Evolutionary conservation across 1,140 invertebrate genomes (phyloP), one percentile per base, ranked within the genome.

Genomic region (Bombus affinis): DNA sequence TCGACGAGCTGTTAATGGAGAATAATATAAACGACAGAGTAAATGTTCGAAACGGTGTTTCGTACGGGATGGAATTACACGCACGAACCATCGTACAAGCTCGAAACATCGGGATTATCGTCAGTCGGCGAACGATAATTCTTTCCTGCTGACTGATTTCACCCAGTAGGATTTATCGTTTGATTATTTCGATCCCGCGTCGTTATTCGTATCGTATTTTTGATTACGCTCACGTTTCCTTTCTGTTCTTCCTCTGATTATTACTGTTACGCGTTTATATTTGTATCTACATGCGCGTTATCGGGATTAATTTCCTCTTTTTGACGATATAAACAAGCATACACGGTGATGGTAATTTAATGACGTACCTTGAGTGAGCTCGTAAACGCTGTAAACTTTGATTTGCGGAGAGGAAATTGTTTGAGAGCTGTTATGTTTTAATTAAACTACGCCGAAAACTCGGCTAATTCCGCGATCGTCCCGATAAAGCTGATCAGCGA

Each of bases 1-100:
- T 89, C 87, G 79, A 80, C 90, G 79, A 89, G 4, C 79, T 85
- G 71, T 91, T 90, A 89, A 85, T 77, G 66, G 79, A 87, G 65
- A 81, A 81, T 86, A 82, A 78, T 86, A 86, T 83, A 90, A 81
- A 81, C 75, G 80, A n/a, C 37, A 42, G 79, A 79, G 85, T 85
- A 73, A 84, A 86, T 85, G 76, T 66, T 66, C 35, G 68, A 70
- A 37, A 53, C 75, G 70, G 59, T 89, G 77, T 83, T 81, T 71
- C 47, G 57, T 62, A 28, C 42, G 9, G 3, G 22, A 5, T 57
- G 25, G 70, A 85, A 85, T 85, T 85, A 81, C 78, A 65, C 32
- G 53, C 3, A 9, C 42, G 10, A 3, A 28, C 35, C 42, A 68
- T 13, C 25, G 35, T 74, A 74, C 81, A 76, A 35, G 37, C 37